Base-by-base conservation (phyloP, 2,797 vertebrate genomes). In the Novumbra hubbsi region DNA sequence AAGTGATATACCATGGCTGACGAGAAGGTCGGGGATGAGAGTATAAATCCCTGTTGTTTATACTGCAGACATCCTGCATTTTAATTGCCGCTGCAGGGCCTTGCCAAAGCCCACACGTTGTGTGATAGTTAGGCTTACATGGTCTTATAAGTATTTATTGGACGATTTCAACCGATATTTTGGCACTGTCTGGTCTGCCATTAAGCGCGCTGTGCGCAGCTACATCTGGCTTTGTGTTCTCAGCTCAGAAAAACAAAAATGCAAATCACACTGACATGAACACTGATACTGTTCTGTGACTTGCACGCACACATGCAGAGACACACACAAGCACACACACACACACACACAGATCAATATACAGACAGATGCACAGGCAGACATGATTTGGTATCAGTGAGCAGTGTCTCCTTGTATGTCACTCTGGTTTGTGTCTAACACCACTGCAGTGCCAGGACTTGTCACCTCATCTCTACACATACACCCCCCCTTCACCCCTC, bases 141-240 rank as follows among this genome's bases (percentile, higher is more conserved):
- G 52, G 77, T 80, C 80, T 34, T 84, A 21, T 45, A 67, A 65
- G 77, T 76, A 73, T 81, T 81, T 66, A 71, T 77, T 72, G 32
- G 41, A 14, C 24, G 11, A 63, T 57, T 60, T 74, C 75, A 75
- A 75, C 72, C 4, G 68, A 82, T 79, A 79, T 21, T 71, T 69
- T 83, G 82, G 80, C 81, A 73, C 49, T 30, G 52, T 67, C 75
- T 49, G 79, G 80, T 73, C 72, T 83, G 81, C 86, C 82, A 83
- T 86, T 85, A 89, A 74, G 55, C 21, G 55, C 24, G 55, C 21
- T 21, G 77, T 83, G 83, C 60, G 77, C 6, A 7, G 41, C 78
- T 87, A 85, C 84, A 85, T 85, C 83, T 84, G 79, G 77, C 81
- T 88, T 84, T 86, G 82, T 87, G 83, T 85, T 88, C 81, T 81